Conservation (phyloP, 2,888 invertebrate genomes). For the Oithona nana region DNA sequence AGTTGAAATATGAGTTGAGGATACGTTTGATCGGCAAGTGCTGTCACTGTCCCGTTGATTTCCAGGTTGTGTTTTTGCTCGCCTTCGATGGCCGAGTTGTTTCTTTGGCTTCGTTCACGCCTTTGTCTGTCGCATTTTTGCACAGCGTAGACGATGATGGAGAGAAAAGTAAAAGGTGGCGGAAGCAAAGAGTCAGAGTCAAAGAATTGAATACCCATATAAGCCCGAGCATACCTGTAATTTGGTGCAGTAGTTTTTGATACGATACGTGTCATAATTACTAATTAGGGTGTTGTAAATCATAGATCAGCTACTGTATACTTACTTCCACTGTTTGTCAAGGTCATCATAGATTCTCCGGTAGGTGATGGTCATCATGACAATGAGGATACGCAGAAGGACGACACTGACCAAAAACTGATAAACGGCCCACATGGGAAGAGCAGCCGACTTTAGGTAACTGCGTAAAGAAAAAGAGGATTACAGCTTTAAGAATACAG, state of each 20-base stretch:
- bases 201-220: conserved; percentile 10
- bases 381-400: conserved; percentile 12
- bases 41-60: not conserved
- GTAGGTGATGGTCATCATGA: conserved; percentile 15
- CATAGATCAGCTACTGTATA: not conserved
- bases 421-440: conserved; percentile 14
- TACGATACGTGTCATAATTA: no score
- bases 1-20: not conserved
- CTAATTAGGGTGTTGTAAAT: not conserved
- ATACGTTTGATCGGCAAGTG: conserved; percentile 1
- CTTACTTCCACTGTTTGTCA: conserved; percentile 15
- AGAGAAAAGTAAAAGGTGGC: conserved; percentile 11
- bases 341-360: conserved; percentile 9
- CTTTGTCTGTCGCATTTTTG: not conserved
- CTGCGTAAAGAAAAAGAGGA: not conserved
- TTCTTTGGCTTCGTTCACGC: not conserved
- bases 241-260: no score
- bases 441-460: conserved; percentile 9
- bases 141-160: not conserved
- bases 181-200: conserved; percentile 11
- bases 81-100: no score
- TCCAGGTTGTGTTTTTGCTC: not conserved
- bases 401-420: conserved; percentile 15
- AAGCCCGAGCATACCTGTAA: conserved; percentile 3
- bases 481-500: no score